A percentile compares a stretch with the other conserved stretches of the same genome.
phyloP scores from a whole-genome alignment of 1,140 invertebrate species.

The Orussus abietinus region DNA sequence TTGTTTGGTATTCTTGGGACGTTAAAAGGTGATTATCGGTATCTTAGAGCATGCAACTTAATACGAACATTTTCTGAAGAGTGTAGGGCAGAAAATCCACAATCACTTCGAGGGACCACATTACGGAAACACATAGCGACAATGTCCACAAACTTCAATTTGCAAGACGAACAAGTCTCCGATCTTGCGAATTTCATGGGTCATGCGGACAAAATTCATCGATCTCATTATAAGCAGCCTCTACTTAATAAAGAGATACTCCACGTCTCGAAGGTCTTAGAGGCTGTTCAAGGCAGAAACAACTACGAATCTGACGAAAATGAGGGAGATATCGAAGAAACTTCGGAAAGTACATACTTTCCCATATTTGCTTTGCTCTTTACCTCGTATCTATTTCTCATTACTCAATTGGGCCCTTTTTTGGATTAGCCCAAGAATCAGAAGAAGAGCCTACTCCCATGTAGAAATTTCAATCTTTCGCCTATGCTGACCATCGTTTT shows the following conservation, averaged over 20 bases:
- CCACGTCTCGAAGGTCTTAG: conserved; percentile 12
- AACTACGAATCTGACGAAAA: neutral
- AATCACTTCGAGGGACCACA: conserved; percentile 13
- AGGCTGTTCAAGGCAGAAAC: conserved; percentile 2
- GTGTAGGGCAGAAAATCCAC: conserved; percentile 11
- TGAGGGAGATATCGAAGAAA: neutral
- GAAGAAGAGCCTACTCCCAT: conserved; percentile 20
- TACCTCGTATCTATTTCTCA: too few relatives aligned
- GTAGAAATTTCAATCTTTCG: conserved; percentile 16
- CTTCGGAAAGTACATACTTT: too few relatives aligned
- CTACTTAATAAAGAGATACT: conserved; percentile 14
- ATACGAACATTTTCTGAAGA: conserved; percentile 12
- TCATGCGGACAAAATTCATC: conserved; percentile 17
- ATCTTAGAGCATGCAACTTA: conserved; percentile 12
- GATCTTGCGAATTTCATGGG: conserved; percentile 21
- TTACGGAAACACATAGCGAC: conserved; percentile 21
- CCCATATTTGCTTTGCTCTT: too few relatives aligned
- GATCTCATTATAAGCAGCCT: conserved; percentile 14
- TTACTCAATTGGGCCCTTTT: too few relatives aligned
- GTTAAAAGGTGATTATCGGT: neutral
- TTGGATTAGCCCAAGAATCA: too few relatives aligned
- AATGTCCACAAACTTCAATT: conserved; percentile 10
- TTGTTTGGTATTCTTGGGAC: conserved; percentile 10
- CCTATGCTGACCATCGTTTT: too few relatives aligned
- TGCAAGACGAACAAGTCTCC: conserved; percentile 6